Evolutionary conservation across 2,113 vertebrate genomes (phyloP).

Genomic region (Chelonoidis abingdonii): DNA sequence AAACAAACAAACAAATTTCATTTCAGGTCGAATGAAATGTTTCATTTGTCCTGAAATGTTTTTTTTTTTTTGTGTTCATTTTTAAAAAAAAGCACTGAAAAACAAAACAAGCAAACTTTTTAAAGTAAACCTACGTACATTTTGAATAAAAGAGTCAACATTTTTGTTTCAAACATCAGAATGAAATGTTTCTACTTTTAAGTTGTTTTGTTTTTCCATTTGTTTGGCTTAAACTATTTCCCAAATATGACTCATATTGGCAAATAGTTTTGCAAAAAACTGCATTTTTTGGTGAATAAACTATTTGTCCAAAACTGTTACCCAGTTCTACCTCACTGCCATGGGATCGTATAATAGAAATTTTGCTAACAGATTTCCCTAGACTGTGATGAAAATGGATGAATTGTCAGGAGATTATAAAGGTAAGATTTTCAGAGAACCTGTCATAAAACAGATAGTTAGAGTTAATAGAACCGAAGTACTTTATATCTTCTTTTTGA

Average conservation of each 20-base stretch:
- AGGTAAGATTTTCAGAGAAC: neutral
- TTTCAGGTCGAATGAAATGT: neutral
- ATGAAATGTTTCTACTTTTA: neutral
- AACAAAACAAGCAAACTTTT: neutral
- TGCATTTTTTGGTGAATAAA: neutral
- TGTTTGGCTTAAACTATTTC: no score
- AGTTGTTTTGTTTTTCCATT: neutral
- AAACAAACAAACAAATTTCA: neutral
- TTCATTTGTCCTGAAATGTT: neutral
- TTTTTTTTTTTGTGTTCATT: neutral
- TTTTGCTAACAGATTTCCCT: fast-evolving
- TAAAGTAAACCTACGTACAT: neutral
- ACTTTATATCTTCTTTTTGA: no score
- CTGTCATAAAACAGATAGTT: no score
- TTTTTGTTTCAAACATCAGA: neutral
- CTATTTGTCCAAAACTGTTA: neutral
- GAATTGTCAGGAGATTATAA: fast-evolving
- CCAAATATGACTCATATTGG: no score
- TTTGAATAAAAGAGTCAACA: neutral
- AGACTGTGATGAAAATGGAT: neutral
- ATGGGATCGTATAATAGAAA: neutral
- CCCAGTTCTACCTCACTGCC: neutral
- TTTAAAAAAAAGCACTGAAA: neutral
- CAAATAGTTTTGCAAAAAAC: no score
- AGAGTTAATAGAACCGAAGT: no score